These are phyloP conservation scores for Choristoneura rosaceana DNA, from an alignment of 2,888 invertebrate species.

Conservation along the genomic window DNA sequence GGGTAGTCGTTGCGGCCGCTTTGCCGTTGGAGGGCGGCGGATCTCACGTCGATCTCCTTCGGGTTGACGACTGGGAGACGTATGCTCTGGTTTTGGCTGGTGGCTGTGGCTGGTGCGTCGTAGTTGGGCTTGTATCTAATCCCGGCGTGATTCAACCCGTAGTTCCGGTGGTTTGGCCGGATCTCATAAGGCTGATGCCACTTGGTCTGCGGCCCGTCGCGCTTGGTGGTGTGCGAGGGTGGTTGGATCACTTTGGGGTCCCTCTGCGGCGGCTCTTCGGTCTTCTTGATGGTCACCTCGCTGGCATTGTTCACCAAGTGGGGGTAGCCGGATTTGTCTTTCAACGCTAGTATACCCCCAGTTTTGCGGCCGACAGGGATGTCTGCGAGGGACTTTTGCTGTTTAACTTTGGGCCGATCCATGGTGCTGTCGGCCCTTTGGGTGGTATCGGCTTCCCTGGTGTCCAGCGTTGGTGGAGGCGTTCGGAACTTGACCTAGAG, in stretches of 20 bases:
- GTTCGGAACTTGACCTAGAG: conserved; percentile 3
- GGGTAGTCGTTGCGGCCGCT: conserved; percentile 72
- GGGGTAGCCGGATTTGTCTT: conserved; percentile 83
- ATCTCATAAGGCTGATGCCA: conserved; percentile 52
- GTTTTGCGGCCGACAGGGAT: conserved; percentile 78
- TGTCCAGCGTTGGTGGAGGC: conserved; percentile 51
- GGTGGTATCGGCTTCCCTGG: conserved; percentile 58
- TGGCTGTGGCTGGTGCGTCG: conserved; percentile 50
- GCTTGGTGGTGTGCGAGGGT: conserved; percentile 58
- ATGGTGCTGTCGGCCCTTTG: background rate
- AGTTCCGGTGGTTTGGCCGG: conserved; percentile 69
- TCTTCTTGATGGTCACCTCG: conserved; percentile 62
- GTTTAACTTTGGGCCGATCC: conserved; percentile 34
- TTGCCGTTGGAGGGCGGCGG: conserved; percentile 79
- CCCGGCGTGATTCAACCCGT: conserved; percentile 67
- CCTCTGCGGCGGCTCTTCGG: conserved; percentile 56
- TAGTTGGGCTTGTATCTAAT: conserved; percentile 67
- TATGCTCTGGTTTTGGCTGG: conserved; percentile 66
- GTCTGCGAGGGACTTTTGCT: conserved; percentile 73
- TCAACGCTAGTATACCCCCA: conserved; percentile 81
- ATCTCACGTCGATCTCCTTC: conserved; percentile 81
- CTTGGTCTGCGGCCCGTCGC: conserved; percentile 51
- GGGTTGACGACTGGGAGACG: conserved; percentile 80
- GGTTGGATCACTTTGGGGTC: conserved; percentile 62
- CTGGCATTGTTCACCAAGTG: conserved; percentile 72